Percentiles rank a stretch among this genome's conserved stretches.
Conservation (phyloP, 2,888 invertebrate genomes). For the Choreutis nemorana region DNA sequence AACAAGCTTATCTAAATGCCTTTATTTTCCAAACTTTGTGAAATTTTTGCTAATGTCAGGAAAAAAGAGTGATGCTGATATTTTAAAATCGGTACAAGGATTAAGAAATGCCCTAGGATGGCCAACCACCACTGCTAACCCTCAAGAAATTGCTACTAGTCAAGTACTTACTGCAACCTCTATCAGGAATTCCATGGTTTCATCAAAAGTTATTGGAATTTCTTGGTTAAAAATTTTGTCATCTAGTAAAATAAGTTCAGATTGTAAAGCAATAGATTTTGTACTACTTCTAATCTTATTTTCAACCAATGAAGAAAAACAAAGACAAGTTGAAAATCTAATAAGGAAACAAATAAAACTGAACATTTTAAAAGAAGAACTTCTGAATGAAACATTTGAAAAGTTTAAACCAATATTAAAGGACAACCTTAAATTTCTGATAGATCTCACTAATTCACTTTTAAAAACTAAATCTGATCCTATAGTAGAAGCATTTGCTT, state of each 20-base stretch:
- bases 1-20: conserved; percentile 46
- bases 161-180: conserved; percentile 67
- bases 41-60: conserved; percentile 67
- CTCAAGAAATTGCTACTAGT: conserved; percentile 62
- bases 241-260: conserved; percentile 46
- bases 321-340: conserved; percentile 67
- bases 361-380: conserved; percentile 64
- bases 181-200: conserved; percentile 63
- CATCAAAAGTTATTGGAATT: conserved; percentile 62
- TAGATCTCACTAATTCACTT: conserved; percentile 65
- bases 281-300: conserved; percentile 71
- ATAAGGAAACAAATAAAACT: conserved; percentile 70
- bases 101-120: conserved; percentile 60
- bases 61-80: conserved; percentile 31
- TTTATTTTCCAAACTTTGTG: conserved; percentile 61
- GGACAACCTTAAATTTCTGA: conserved; percentile 60
- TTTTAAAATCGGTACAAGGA: conserved; percentile 46
- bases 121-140: conserved; percentile 39
- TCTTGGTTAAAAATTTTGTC: conserved; percentile 67
- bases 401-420: conserved; percentile 64
- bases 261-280: conserved; percentile 74
- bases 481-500: conserved; percentile 64
- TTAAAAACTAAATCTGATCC: conserved; percentile 57
- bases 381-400: conserved; percentile 63
- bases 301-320: conserved; percentile 66